Evolutionary conservation across 2,888 invertebrate species (phyloP), one percentile per base, ranked within the genome.

Genomic region (Drosophila percnosoma): DNA sequence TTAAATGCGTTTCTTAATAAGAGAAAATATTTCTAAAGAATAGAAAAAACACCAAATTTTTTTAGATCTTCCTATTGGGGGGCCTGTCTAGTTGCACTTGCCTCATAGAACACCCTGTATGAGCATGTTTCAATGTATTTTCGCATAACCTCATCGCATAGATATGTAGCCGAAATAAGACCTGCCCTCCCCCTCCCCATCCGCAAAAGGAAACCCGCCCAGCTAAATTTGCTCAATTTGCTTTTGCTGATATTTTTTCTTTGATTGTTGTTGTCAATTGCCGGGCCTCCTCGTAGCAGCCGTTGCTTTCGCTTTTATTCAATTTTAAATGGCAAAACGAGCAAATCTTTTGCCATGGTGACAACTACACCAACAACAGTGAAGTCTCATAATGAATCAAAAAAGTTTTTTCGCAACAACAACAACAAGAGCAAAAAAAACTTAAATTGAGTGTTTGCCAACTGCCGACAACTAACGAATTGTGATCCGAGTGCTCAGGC

Each of bases 291-390:
- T 73, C 83, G 33, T 29, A 42, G 59, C 34, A 29, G 53, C 36
- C 29, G 63, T 58, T 63, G 73, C 86, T 86, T 88, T 86, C 90
- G 80, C 86, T 90, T 86, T 89, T 75, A 80, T 76, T 80, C 33
- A 76, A 76, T 72, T 85, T 78, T 36, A 73, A 75, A 74, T 81
- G 78, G 65, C 64, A 65, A 53, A 55, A 45, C 63, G 75, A 77
- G 72, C 71, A 80, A 75, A 69, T 75, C 62, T 79, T 68, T 81
- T 65, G 78, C 89, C 89, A 90, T 87, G 89, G 82, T 63, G 87
- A 86, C 86, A 77, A 77, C 76, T 27, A 78, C 68, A 68, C 51
- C 68, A 71, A 75, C 55, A 60, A 49, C 59, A 55, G 42, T 52
- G 55, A 33, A 38, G 51, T 55, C 65, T 54, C 80, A 78, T 75